Evolutionary conservation across 30 jellyfish, hydroid and myxozoan species (phyloP).

Genomic region (Aurelia sp.): DNA sequence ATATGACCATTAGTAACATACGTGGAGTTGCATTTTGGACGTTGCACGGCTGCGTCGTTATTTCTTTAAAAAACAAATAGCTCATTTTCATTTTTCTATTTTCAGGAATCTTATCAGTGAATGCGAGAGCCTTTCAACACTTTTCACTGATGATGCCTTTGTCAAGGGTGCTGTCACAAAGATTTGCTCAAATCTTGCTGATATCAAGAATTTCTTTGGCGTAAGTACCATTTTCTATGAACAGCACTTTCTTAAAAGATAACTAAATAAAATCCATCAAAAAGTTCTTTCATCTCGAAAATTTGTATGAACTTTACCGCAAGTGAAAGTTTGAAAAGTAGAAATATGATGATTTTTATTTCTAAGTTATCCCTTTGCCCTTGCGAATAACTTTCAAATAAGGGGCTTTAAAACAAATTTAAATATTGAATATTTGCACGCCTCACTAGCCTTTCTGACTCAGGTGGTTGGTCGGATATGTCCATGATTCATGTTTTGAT

Average conservation of each 20-base stretch:
- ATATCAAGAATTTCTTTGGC: slow-evolving; percentile 79
- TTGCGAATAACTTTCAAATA: too few relatives aligned
- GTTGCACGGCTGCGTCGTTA: background rate
- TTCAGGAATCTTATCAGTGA: slow-evolving; percentile 78
- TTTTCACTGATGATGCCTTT: slow-evolving; percentile 79
- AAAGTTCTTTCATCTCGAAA: background rate
- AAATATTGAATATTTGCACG: too few relatives aligned
- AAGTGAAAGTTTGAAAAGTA: too few relatives aligned
- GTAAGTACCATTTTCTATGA: slow-evolving; percentile 22
- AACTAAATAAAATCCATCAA: background rate
- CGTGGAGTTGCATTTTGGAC: background rate
- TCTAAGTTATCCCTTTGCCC: too few relatives aligned
- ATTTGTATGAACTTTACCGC: background rate
- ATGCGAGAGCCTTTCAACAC: slow-evolving; percentile 77
- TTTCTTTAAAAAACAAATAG: background rate
- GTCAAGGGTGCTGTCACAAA: slow-evolving; percentile 81
- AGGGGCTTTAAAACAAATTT: too few relatives aligned
- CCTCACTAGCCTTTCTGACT: too few relatives aligned
- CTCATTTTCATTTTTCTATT: slow-evolving; percentile 4
- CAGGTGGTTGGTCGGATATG: too few relatives aligned
- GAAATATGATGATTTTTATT: too few relatives aligned
- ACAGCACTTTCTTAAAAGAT: background rate
- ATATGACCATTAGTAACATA: too few relatives aligned
- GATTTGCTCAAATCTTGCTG: slow-evolving; percentile 76
- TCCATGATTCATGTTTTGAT: too few relatives aligned